Base-by-base conservation (phyloP, 1,140 invertebrate genomes). In the fruit fly (Drosophila melanogaster) region DNA sequence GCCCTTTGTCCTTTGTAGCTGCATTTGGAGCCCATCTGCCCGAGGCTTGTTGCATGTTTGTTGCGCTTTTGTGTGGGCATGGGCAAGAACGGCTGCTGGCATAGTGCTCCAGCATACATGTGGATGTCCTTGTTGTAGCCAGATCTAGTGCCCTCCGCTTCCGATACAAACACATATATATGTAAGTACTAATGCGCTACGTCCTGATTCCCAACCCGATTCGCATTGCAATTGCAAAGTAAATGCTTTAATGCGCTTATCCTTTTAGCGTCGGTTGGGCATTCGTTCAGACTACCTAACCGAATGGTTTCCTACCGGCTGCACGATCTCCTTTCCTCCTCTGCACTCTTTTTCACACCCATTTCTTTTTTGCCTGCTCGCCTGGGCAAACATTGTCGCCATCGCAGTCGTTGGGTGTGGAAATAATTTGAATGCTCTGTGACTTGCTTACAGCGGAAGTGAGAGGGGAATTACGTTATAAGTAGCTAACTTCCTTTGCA, bases 231-330 rank as follows among this genome's bases (percentile, higher is more conserved):
- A 77, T 77, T 65, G 71, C 83, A 89, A 89, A 83, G 84, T 87
- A 87, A 87, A 87, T 87, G 76, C 84, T 49, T 56, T 87, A 87
- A 87, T 87, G 84, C 84, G 84, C 83, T 87, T 87, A 87, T 83
- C 83, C 83, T 87, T 89, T 87, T 87, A 87, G 79, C 72, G 56
- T 71, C 79, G 76, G 79, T 81, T 65, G 61, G 73, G 84, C 71
- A 77, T 79, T 84, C 67, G 66, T 15, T 72, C 71, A 54, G 64
- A 51, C 64, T 47, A 46, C 46, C 72, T 12, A 54, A 35, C 38
- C 58, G 7, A 10, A 44, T 10, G 15, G 10, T 19, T 35, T 37
- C 41, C 17, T 46, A 6, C 30, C 40, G 15, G 14, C 54, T 30
- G 8, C 30, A 59, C 33, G 43, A 49, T 44, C 26, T 54, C 51